Evolutionary conservation across 2,888 invertebrate species (phyloP).

Genomic region (Synergus itoensis): DNA sequence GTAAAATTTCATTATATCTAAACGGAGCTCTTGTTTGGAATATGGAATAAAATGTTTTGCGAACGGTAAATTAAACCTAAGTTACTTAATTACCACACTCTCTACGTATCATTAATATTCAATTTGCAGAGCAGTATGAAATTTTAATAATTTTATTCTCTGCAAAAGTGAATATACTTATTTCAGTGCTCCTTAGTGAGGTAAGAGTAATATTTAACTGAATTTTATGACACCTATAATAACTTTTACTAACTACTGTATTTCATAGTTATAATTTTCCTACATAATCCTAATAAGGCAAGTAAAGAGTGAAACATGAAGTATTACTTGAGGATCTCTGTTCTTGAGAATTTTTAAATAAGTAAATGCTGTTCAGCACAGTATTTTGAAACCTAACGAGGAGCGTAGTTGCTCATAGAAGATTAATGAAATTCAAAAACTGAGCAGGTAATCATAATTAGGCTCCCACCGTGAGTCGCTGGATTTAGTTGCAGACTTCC

Average conservation of each 20-base stretch:
- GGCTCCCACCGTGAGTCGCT: slow-evolving; percentile 52
- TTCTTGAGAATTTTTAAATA: slow-evolving; percentile 54
- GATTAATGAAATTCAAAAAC: slow-evolving; percentile 57
- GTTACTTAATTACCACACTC: neutral
- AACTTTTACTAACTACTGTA: neutral
- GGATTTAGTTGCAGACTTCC: slow-evolving; percentile 57
- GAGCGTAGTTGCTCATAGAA: slow-evolving; percentile 47
- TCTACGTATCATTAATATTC: neutral
- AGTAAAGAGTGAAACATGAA: slow-evolving; percentile 22
- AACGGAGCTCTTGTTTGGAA: neutral
- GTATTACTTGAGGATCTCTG: slow-evolving; percentile 47
- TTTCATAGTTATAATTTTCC: slow-evolving; percentile 22
- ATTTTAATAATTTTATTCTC: neutral
- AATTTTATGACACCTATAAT: slow-evolving; percentile 6
- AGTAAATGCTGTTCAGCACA: slow-evolving; percentile 50
- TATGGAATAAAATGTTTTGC: neutral
- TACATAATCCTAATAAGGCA: slow-evolving; percentile 11
- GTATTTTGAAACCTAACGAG: slow-evolving; percentile 40
- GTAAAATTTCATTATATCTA: neutral
- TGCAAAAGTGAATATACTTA: neutral
- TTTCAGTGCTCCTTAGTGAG: neutral
- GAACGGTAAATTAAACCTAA: neutral
- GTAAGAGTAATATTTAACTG: slow-evolving; percentile 11
- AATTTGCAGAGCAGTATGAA: neutral
- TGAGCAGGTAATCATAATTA: slow-evolving; percentile 59